Percentiles rank a stretch among this genome's conserved stretches.
phyloP scores from a whole-genome alignment of 2,888 invertebrate genomes.

The Tipula lateralis region DNA sequence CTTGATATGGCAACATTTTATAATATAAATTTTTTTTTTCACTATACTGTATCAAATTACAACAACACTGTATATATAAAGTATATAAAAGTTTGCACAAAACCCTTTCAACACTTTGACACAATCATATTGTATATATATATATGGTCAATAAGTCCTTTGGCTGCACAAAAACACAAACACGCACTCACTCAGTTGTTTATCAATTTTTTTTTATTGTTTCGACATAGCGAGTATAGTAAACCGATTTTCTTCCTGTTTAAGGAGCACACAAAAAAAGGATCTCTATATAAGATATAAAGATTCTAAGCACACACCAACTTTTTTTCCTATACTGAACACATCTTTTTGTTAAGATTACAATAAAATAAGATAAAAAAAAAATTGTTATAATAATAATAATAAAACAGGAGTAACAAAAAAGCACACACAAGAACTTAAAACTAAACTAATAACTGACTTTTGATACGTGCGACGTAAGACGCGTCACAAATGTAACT shows the following conservation, averaged over 20 bases:
- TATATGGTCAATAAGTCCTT: not conserved
- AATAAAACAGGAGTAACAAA: slow-evolving; percentile 14
- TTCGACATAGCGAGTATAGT: not conserved
- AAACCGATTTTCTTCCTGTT: not conserved
- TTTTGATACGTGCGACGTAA: slow-evolving; percentile 47
- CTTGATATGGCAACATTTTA: slow-evolving; percentile 78
- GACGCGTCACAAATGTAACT: slow-evolving; percentile 51
- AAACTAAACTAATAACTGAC: not conserved
- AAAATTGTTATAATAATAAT: not conserved
- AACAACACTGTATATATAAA: not conserved
- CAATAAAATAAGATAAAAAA: not conserved
- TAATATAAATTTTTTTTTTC: not conserved
- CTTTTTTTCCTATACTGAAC: not conserved
- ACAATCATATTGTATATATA: not conserved
- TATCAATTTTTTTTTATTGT: not conserved
- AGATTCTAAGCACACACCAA: not conserved
- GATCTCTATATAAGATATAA: not conserved
- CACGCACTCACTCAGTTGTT: not conserved
- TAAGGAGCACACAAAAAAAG: not conserved
- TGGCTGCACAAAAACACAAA: too few species aligned
- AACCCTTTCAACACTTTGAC: not conserved
- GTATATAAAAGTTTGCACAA: not conserved
- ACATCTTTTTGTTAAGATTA: not conserved
- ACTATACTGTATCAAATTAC: too few species aligned
- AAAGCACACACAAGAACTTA: slow-evolving; percentile 19